Conservation (phyloP, 2,797 vertebrate genomes). For the Poeciliopsis turneri region DNA sequence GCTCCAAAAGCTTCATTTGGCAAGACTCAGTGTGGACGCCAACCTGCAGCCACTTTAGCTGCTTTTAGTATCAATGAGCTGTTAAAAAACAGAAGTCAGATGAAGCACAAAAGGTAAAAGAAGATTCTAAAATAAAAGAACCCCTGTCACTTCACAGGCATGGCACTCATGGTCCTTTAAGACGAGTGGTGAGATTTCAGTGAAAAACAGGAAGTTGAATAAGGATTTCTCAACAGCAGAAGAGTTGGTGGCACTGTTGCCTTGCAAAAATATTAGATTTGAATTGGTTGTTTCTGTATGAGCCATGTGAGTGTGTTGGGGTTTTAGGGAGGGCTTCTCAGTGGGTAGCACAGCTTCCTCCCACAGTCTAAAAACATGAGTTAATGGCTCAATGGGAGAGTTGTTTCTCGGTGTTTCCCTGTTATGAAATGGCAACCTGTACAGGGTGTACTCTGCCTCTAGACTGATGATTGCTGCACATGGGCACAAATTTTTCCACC, state of each 20-base stretch:
- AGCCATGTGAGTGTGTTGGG: neutral
- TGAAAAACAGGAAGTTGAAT: neutral
- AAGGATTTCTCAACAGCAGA: neutral
- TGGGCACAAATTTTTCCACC: no score
- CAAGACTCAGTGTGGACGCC: neutral
- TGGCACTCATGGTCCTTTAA: neutral
- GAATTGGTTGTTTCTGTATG: neutral
- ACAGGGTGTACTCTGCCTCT: neutral
- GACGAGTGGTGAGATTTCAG: neutral
- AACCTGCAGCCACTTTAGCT: neutral
- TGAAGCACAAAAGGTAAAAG: neutral
- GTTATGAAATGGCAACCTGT: neutral
- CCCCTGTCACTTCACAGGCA: neutral
- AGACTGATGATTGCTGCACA: no score
- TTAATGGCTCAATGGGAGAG: no score
- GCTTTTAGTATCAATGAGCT: neutral
- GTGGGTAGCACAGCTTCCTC: no score
- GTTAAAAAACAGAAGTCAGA: neutral
- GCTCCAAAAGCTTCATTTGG: neutral
- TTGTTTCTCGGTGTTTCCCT: neutral
- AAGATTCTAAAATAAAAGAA: neutral
- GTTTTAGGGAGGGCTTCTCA: no score
- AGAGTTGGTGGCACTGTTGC: neutral
- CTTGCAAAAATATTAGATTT: neutral
- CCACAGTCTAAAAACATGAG: no score